Base-by-base conservation (phyloP, 2,113 vertebrate genomes). In the Halichoeres trimaculatus region DNA sequence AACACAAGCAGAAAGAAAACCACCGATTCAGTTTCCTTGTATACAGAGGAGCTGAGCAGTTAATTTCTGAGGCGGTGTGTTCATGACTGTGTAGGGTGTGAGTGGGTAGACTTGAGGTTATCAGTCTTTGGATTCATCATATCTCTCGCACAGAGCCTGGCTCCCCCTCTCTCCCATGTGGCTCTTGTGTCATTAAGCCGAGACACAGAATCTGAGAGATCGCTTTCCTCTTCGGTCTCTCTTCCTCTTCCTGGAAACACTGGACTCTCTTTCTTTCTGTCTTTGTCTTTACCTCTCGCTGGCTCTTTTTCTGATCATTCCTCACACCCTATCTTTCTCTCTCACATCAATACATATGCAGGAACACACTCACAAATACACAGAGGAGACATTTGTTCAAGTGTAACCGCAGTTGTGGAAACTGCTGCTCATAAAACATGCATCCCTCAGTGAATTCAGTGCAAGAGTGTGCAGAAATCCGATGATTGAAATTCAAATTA, bases 81-180 rank as follows among this genome's bases (percentile, higher is more conserved):
- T 57, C 38, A 23, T 60, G 48, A 26, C 47, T 78, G 17, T 56
- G 43, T 57, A 41, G 54, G 65, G 50, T 60, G 55, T 61, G 63
- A 54, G 71, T 53, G 51, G 43, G 52, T 14, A 88, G 71, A 80
- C 78, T 81, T 38, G 60, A 79, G 80, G 87, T 83, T 83, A 85
- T 89, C 75, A 26, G 58, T 84, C 64, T 85, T 47, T 76, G 81
- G 78, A 83, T 86, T 88, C 80, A 85, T 90, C 70, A 85, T 77
- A 81, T 80, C 76, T 78, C 74, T 85, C 1, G 54, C 74, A 63
- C 56, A 58, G 74, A 81, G 84, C 73, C 78, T 68, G 40, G 62
- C 62, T 80, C 54, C 75, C 57, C 58, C 61, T 63, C 61, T 64
- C 74, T 86, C 84, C 80, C 85, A 72, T 85, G 82, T 83, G 87